Percentiles rank a stretch among this genome's conserved stretches.
Conservation (phyloP, 2,797 vertebrate species). For the Yasuhikotakia modesta region DNA sequence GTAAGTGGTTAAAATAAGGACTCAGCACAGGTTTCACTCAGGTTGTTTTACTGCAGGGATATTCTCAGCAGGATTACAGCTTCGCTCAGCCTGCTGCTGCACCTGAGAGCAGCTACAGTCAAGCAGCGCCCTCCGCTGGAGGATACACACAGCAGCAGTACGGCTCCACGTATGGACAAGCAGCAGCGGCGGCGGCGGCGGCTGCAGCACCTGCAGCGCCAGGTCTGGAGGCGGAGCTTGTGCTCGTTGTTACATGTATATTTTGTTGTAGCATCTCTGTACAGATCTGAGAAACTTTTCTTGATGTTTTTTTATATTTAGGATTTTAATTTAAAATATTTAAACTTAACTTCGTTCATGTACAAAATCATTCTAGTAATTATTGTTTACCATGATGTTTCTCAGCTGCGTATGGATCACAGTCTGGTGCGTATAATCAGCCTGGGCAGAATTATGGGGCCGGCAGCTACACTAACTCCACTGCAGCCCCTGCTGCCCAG, state of each 20-base stretch:
- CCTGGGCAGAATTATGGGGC: slow-evolving; percentile 88
- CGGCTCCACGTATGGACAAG: slow-evolving; percentile 89
- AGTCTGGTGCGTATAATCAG: slow-evolving; percentile 88
- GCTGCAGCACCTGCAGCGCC: neutral
- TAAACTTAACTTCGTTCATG: no score
- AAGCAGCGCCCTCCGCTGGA: slow-evolving; percentile 85
- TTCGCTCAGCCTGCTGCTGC: slow-evolving; percentile 89
- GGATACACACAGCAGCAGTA: slow-evolving; percentile 85
- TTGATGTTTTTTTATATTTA: no score
- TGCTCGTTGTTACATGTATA: neutral
- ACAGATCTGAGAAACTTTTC: no score
- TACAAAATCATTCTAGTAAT: no score
- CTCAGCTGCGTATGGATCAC: slow-evolving; percentile 79
- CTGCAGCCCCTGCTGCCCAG: slow-evolving; percentile 87
- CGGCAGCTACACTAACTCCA: slow-evolving; percentile 84
- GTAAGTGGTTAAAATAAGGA: neutral
- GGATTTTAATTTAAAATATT: no score
- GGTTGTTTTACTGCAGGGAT: slow-evolving; percentile 78
- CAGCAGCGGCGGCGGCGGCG: slow-evolving; percentile 74
- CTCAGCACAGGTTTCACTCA: neutral
- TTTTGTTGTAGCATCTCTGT: neutral
- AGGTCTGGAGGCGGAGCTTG: slow-evolving; percentile 14
- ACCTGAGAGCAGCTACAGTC: slow-evolving; percentile 85
- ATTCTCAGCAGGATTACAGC: slow-evolving; percentile 90
- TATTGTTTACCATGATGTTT: neutral